Conservation (phyloP, 2,888 invertebrate species). For the Dermolepida albohirtum region DNA sequence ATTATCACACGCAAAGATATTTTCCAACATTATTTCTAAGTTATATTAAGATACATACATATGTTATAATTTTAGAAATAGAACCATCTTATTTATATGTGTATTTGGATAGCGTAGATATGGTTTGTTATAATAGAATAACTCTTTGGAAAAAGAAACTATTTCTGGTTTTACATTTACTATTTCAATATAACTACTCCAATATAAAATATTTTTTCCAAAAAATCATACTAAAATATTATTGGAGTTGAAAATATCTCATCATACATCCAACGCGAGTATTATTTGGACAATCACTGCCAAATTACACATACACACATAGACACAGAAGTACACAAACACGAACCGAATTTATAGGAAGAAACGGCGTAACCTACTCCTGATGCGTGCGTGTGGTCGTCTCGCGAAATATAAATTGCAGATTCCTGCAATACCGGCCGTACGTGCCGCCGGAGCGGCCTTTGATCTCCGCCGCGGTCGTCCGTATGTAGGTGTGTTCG, state of each 20-base stretch:
- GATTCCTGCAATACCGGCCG: slow-evolving; percentile 50
- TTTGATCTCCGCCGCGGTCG: slow-evolving; percentile 48
- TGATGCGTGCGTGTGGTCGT: slow-evolving; percentile 46
- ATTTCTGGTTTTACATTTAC: too few species aligned
- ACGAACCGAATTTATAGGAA: background rate
- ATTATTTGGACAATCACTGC: slow-evolving; percentile 26
- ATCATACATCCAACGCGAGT: background rate
- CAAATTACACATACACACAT: background rate
- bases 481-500: slow-evolving; percentile 39
- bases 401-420: slow-evolving; percentile 49
- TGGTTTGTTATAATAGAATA: too few species aligned
- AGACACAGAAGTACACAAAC: slow-evolving; percentile 8
- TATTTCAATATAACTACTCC: too few species aligned
- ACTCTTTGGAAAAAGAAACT: too few species aligned
- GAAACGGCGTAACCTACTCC: slow-evolving; percentile 22
- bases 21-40: too few species aligned
- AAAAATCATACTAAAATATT: background rate
- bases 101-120: too few species aligned
- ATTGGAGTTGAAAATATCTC: background rate
- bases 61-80: too few species aligned
- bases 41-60: too few species aligned
- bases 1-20: too few species aligned
- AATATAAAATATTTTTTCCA: too few species aligned
- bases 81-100: too few species aligned
- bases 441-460: slow-evolving; percentile 47